Evolutionary conservation across 2,888 invertebrate species (phyloP).

Genomic region (Drosophila acutilabella): DNA sequence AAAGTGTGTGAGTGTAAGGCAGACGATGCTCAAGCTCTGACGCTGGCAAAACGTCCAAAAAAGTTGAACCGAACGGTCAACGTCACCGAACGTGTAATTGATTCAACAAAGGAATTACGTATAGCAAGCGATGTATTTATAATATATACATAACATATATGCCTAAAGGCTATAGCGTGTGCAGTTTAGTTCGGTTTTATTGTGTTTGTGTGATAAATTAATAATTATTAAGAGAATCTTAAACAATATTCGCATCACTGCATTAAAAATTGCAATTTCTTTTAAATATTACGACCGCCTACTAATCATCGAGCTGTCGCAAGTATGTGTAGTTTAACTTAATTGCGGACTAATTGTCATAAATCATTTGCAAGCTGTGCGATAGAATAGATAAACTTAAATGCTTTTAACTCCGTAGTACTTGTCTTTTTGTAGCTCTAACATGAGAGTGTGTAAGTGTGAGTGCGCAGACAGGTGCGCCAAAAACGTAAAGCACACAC

Average conservation of each 20-base stretch:
- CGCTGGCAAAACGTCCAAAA: slow-evolving; percentile 48
- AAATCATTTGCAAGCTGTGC: slow-evolving; percentile 15
- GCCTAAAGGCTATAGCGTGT: slow-evolving; percentile 9
- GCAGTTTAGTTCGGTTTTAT: slow-evolving; percentile 12
- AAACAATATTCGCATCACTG: slow-evolving; percentile 6
- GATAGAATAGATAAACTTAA: slow-evolving; percentile 12
- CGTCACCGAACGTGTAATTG: slow-evolving; percentile 67
- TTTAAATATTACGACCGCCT: slow-evolving; percentile 22
- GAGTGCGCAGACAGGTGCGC: slow-evolving; percentile 60
- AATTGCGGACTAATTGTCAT: slow-evolving; percentile 23
- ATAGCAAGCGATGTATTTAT: slow-evolving; percentile 23
- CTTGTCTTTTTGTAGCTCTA: slow-evolving; percentile 6
- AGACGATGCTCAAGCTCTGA: slow-evolving; percentile 43
- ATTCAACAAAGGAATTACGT: slow-evolving; percentile 50
- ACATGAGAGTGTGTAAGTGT: slow-evolving; percentile 22
- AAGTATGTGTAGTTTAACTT: slow-evolving; percentile 47
- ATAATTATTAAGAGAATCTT: slow-evolving; percentile 2
- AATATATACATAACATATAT: slow-evolving; percentile 7
- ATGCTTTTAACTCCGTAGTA: slow-evolving; percentile 13
- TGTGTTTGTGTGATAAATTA: slow-evolving; percentile 32
- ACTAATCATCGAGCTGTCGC: slow-evolving; percentile 42
- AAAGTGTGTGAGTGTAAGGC: slow-evolving; percentile 10
- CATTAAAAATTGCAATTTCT: slow-evolving; percentile 16
- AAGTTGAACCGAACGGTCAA: slow-evolving; percentile 57
- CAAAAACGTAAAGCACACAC: slow-evolving; percentile 40